Evolutionary conservation across 2,888 invertebrate genomes (phyloP).

Genomic region (Dendrolimus pini): DNA sequence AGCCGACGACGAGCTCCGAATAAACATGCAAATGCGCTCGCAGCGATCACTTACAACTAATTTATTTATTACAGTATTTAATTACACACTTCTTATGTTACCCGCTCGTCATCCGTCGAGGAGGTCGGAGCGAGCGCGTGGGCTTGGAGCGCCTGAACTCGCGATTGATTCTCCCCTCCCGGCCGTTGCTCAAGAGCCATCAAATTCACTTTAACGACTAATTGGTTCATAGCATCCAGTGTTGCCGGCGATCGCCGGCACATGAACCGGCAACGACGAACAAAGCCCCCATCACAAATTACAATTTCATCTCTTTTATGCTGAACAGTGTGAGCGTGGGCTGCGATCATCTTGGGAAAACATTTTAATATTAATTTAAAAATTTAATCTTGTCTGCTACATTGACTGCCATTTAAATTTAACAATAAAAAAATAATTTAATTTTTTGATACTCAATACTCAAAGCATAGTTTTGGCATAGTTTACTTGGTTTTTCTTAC

Average conservation of each 20-base stretch:
- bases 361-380: too few relatives aligned
- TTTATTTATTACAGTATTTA: neutral
- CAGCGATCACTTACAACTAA: neutral
- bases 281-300: neutral
- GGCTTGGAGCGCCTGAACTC: neutral
- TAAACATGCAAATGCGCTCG: neutral
- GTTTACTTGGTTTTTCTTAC: too few relatives aligned
- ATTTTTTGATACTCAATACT: too few relatives aligned
- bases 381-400: too few relatives aligned
- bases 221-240: neutral
- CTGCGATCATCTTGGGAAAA: too few relatives aligned
- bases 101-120: neutral
- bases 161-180: neutral
- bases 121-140: neutral
- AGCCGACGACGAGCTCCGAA: neutral
- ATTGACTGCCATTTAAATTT: too few relatives aligned
- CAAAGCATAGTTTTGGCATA: too few relatives aligned
- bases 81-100: neutral
- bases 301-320: neutral
- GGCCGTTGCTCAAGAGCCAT: neutral
- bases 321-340: neutral
- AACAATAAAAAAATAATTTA: too few relatives aligned
- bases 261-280: neutral
- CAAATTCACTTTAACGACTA: neutral
- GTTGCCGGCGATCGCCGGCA: neutral